Evolutionary conservation across 2,113 vertebrate genomes (phyloP), one percentile per base, ranked within the genome.

Genomic region (Pampusana beccarii): DNA sequence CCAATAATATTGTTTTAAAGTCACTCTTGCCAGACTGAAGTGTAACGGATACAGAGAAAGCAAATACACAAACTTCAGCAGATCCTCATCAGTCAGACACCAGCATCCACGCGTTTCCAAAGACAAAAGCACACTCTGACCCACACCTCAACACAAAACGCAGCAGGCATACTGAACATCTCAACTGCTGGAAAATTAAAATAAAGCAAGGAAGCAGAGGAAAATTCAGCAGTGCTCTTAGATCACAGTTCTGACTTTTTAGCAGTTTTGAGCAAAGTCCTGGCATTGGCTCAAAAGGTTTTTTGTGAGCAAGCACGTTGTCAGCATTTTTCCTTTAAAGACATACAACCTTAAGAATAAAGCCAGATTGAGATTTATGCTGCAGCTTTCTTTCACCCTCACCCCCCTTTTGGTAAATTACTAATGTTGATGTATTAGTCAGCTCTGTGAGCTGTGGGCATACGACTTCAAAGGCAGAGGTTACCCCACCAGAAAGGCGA

Each of bases 281-380:
- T 96, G 92, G 93, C 90, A 36, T 40, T 15, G 70, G 50, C 87
- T 96, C 87, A 92, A 92, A 95, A 85, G 84, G 62, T 53, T 86
- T 91, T 89, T 66, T 95, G 92, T 88, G 77, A 95, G 66, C 93
- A 81, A 94, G 74, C 61, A 48, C 54, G 84, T 65, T 91, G 84
- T 97, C 93, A 93, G 93, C 92, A 77, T 93, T 96, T 95, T 91
- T 90, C 66, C 36, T 85, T 96, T 93, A 80, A 95, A 95, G 89
- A 90, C 84, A 62, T 57, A 77, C 48, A 94, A 91, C 66, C 58
- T 87, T 40, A 91, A 93, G 84, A 95, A 95, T 82, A 94, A 95
- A 95, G 87, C 70, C 34, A 80, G 87, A 50, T 6, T 44, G 71
- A 90, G 93, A 94, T 94, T 97, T 91, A 94, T 80, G 91, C 61